Evolutionary conservation across 92 coral and sea anemone genomes (phyloP).

Genomic region (Porites evermanni): DNA sequence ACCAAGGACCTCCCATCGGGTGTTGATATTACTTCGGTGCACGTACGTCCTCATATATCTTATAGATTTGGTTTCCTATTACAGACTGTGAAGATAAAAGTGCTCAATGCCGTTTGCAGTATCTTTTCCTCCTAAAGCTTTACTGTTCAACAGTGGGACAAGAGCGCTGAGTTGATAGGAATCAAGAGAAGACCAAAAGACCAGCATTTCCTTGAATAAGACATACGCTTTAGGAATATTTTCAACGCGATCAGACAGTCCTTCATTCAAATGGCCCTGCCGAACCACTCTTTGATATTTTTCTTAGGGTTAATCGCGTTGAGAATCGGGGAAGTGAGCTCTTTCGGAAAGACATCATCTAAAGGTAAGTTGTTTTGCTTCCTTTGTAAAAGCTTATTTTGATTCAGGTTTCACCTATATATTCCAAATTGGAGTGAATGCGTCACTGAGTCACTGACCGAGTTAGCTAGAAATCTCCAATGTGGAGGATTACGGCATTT

Average conservation of each 20-base stretch:
- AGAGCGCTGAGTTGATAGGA: not conserved
- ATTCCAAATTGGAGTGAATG: too few species aligned
- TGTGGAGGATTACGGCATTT: not conserved
- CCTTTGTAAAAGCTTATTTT: not conserved
- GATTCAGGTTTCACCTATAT: too few species aligned
- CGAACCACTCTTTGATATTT: conserved; percentile 3
- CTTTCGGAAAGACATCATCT: not conserved
- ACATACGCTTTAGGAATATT: not conserved
- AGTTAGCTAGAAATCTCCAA: too few species aligned
- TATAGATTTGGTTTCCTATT: conserved; percentile 64
- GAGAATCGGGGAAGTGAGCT: conserved; percentile 17
- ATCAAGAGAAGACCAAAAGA: not conserved
- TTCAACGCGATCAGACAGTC: not conserved
- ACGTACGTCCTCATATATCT: conserved; percentile 58
- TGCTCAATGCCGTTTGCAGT: conserved; percentile 41
- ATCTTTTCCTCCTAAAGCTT: conserved; percentile 12
- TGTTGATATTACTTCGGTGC: conserved; percentile 56
- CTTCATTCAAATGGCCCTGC: conserved; percentile 14
- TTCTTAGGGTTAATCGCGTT: conserved; percentile 21
- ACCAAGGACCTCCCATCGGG: conserved; percentile 47
- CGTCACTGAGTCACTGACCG: too few species aligned
- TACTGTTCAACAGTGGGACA: not conserved
- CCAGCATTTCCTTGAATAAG: not conserved
- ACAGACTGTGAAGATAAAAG: conserved; percentile 57
- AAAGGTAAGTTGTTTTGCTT: conserved; percentile 20